Evolutionary conservation across 2,113 vertebrate genomes (phyloP).

Genomic region (Lasiurus borealis): DNA sequence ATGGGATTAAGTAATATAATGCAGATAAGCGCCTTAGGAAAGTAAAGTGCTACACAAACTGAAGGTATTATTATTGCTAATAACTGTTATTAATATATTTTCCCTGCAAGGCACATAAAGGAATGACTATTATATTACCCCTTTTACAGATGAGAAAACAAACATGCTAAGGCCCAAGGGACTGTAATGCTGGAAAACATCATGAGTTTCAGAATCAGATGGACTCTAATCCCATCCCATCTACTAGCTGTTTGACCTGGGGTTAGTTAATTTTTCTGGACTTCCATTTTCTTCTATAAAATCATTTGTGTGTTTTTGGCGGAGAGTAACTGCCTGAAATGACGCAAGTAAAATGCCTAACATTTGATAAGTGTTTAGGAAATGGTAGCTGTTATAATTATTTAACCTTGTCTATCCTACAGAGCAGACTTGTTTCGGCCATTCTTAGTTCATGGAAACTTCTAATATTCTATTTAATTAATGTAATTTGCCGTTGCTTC

Average conservation of each 20-base stretch:
- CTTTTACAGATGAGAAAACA: conserved; percentile 17
- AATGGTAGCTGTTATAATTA: neutral
- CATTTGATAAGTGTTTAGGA: neutral
- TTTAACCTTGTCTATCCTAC: neutral
- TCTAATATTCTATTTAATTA: neutral
- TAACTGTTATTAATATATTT: neutral
- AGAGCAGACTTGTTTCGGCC: neutral
- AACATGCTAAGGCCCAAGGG: neutral
- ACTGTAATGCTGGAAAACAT: neutral
- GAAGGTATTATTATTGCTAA: conserved; percentile 39
- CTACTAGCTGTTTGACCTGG: neutral
- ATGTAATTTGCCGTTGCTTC: neutral
- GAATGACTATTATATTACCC: neutral
- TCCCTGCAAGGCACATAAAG: neutral
- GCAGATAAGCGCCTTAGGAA: neutral
- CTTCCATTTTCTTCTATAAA: neutral
- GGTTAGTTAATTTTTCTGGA: neutral
- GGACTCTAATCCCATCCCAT: neutral
- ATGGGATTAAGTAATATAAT: neutral
- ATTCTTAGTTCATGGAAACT: neutral
- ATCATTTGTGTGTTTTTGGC: neutral
- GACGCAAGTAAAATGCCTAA: neutral
- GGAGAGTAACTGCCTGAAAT: neutral
- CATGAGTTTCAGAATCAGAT: neutral
- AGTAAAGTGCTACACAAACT: neutral